Evolutionary conservation across 2,888 invertebrate genomes (phyloP).

Genomic region (Candidula unifasciata): DNA sequence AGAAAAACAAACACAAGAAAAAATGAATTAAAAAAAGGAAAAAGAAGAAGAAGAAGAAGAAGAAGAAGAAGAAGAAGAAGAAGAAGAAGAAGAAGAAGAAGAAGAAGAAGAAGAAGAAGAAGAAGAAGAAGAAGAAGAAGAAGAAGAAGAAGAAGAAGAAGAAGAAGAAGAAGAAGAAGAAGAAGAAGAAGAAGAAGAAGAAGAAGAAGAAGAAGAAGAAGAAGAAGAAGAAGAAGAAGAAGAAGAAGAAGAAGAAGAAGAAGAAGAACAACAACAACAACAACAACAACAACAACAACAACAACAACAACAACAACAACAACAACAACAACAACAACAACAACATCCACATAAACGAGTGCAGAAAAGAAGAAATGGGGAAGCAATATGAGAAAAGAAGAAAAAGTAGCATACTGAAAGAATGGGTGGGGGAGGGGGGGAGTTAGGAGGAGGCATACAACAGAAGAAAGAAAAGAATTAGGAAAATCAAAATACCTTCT

Average conservation of each 20-base stretch:
- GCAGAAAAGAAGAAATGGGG: background rate
- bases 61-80: background rate
- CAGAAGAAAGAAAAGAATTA: no score
- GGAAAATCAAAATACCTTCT: no score
- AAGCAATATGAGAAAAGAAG: background rate
- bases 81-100: background rate
- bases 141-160: background rate
- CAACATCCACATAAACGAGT: background rate
- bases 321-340: no score
- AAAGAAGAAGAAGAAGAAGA: background rate
- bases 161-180: no score
- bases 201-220: background rate
- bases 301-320: no score
- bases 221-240: background rate
- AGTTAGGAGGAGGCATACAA: no score
- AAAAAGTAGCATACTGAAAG: background rate
- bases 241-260: background rate
- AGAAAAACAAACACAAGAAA: background rate
- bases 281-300: background rate
- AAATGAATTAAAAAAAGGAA: background rate
- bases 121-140: conserved; percentile 7
- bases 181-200: no score
- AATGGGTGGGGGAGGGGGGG: no score
- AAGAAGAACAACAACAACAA: background rate
- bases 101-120: conserved; percentile 1